A percentile compares a stretch with the other conserved stretches of the same genome.
Conservation (phyloP, 2,888 invertebrate genomes). For the Anaspis maculata region DNA sequence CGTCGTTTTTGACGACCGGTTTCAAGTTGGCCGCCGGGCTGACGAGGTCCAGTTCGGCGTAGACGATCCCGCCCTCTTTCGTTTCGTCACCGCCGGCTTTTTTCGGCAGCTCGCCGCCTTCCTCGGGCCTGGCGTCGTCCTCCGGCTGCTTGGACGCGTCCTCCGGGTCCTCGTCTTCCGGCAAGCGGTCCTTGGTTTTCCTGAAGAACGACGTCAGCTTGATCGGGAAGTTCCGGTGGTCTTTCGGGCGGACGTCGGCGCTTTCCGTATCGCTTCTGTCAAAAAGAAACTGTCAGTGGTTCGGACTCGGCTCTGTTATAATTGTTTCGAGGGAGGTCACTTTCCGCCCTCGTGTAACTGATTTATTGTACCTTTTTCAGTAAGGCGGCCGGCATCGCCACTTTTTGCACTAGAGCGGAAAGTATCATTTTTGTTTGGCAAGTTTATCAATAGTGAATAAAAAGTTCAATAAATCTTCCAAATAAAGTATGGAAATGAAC, state of each 20-base stretch:
- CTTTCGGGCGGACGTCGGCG: conserved; percentile 44
- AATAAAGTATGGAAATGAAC: too few species aligned
- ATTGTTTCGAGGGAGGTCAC: not conserved
- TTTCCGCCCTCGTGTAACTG: too few species aligned
- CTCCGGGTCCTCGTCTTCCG: conserved; percentile 21
- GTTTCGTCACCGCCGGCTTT: conserved; percentile 10
- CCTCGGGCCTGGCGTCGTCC: too few species aligned
- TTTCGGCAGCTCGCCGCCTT: not conserved
- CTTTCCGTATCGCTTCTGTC: conserved; percentile 62
- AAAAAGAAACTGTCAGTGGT: conserved; percentile 14
- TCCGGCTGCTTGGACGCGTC: conserved; percentile 8
- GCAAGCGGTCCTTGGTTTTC: conserved; percentile 28
- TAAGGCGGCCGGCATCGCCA: not conserved
- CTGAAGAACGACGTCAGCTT: conserved; percentile 31
- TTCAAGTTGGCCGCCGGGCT: conserved; percentile 42
- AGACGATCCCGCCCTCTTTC: conserved; percentile 50
- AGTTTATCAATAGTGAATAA: too few species aligned
- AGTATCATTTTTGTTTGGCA: too few species aligned
- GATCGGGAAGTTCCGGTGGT: conserved; percentile 21
- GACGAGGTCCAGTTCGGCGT: conserved; percentile 61
- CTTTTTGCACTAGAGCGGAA: too few species aligned
- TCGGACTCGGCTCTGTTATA: not conserved
- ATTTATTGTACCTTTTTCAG: too few species aligned
- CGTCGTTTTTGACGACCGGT: conserved; percentile 43
- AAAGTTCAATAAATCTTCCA: too few species aligned